Evolutionary conservation across 2,797 vertebrate genomes (phyloP), one percentile per base, ranked within the genome.

Genomic region (Aulostomus chinensis): DNA sequence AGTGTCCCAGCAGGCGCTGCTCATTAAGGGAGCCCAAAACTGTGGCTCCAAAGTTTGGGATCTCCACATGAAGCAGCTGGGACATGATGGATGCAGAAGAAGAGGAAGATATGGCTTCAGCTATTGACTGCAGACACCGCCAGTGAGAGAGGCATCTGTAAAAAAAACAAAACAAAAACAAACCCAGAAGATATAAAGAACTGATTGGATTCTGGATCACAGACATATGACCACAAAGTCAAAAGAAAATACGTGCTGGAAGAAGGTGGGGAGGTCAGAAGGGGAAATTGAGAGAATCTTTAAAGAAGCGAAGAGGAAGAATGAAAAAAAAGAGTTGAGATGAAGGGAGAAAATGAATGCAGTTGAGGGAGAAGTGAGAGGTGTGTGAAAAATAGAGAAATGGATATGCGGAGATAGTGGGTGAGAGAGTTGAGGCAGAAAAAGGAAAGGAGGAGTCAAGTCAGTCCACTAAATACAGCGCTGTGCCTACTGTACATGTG

Each of bases 61-160:
- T 98, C 91, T 99, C 97, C 80, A 99, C 93, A 86, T 98, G 96
- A 87, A 99, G 92, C 92, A 96, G 92, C 92, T 98, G 96, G 68
- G 97, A 95, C 97, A 99, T 99, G 92, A 88, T 83, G 84, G 68
- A 67, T 25, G 17, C 49, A 43, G 70, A 73, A 43, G 43, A 56
- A 55, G 66, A 71, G 52, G 69, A 76, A 51, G 76, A 72, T 59
- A 69, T 50, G 42, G 51, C 55, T 70, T 89, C 74, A 90, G 72
- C 82, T 73, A 69, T 71, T 86, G 55, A 85, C 73, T 52, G 73
- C 76, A 67, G 68, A 79, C 64, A 66, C 58, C 18, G 57, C 80
- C 85, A 58, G 74, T 29, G 59, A 68, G 57, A 66, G 48, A 84
- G 71, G 71, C 89, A 90, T 91, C 90, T 90, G 76, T 51, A 31